Evolutionary conservation across 2,797 vertebrate genomes (phyloP).

Genomic region (Carapus acus): DNA sequence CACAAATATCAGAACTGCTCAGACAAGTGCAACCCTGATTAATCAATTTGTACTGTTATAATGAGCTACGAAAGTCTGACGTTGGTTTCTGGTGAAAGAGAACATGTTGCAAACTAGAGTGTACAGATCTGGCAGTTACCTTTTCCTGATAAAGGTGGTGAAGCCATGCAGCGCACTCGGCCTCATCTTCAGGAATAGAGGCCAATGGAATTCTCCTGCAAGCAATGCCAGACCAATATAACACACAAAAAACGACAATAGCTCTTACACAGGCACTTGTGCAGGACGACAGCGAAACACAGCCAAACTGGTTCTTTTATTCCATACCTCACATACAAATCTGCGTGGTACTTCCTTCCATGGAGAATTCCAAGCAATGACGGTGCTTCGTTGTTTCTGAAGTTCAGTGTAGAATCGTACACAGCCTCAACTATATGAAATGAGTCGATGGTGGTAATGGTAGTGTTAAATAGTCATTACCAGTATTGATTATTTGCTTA

Average conservation of each 20-base stretch:
- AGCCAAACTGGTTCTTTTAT: not conserved
- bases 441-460: conserved; percentile 20
- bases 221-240: not conserved
- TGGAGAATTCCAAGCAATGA: conserved; percentile 87
- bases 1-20: too few relatives aligned
- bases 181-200: conserved; percentile 84
- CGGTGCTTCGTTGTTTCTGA: conserved; percentile 88
- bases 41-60: too few relatives aligned
- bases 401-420: conserved; percentile 97
- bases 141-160: conserved; percentile 97
- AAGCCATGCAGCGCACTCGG: conserved; percentile 85
- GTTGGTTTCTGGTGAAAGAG: too few relatives aligned
- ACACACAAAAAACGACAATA: too few relatives aligned
- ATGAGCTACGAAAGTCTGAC: too few relatives aligned
- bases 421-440: conserved; percentile 82
- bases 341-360: conserved; percentile 92
- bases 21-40: too few relatives aligned
- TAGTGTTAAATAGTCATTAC: not conserved
- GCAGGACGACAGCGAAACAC: too few relatives aligned
- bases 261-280: conserved; percentile 11
- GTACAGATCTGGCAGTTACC: too few relatives aligned
- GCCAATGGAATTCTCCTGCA: conserved; percentile 90
- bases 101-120: too few relatives aligned
- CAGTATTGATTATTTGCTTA: conserved; percentile 14
- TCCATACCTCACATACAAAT: conserved; percentile 85